Percentiles rank a stretch among this genome's conserved stretches.
phyloP scores from a whole-genome alignment of 53 echinoderm and acorn worm species.

The Crossaster papposus region DNA sequence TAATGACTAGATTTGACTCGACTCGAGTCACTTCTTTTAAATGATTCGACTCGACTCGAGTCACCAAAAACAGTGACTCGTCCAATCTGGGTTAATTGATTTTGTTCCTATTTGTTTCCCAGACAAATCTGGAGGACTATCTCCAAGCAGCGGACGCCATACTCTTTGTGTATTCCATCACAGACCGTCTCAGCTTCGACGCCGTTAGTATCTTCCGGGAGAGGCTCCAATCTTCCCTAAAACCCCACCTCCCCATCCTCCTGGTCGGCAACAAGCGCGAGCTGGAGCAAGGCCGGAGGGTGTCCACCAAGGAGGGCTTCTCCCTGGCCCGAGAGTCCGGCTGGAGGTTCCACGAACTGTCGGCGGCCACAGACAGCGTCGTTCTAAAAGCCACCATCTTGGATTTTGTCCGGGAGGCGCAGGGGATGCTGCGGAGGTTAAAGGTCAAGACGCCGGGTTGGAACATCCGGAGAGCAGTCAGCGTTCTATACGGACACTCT shows the following conservation, averaged over 20 bases:
- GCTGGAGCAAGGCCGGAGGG: constrained; percentile 84
- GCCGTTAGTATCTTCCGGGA: constrained; percentile 73
- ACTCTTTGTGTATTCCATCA: constrained; percentile 94
- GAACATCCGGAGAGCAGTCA: constrained; percentile 83
- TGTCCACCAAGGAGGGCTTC: constrained; percentile 88
- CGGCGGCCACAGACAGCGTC: constrained; percentile 84
- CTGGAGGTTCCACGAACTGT: constrained; percentile 93
- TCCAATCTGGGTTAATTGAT: too few relatives aligned
- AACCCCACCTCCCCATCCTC: constrained; percentile 81
- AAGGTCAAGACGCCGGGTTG: constrained; percentile 69
- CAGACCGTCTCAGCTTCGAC: constrained; percentile 79
- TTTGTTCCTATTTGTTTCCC: constrained; percentile 27
- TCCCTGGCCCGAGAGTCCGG: constrained; percentile 74
- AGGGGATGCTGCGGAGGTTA: constrained; percentile 70
- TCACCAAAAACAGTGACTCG: too few relatives aligned
- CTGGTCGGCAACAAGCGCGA: constrained; percentile 91
- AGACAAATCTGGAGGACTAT: constrained; percentile 86
- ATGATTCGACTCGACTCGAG: too few relatives aligned
- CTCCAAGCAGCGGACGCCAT: constrained; percentile 88
- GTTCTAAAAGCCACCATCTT: constrained; percentile 86
- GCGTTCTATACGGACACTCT: constrained; percentile 72
- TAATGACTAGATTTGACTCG: too few relatives aligned
- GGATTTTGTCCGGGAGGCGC: constrained; percentile 82
- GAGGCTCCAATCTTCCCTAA: constrained; percentile 66
- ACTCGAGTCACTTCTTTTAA: too few relatives aligned